Evolutionary conservation across 2,797 vertebrate species (phyloP).

Genomic region (Poliocrania exsul): DNA sequence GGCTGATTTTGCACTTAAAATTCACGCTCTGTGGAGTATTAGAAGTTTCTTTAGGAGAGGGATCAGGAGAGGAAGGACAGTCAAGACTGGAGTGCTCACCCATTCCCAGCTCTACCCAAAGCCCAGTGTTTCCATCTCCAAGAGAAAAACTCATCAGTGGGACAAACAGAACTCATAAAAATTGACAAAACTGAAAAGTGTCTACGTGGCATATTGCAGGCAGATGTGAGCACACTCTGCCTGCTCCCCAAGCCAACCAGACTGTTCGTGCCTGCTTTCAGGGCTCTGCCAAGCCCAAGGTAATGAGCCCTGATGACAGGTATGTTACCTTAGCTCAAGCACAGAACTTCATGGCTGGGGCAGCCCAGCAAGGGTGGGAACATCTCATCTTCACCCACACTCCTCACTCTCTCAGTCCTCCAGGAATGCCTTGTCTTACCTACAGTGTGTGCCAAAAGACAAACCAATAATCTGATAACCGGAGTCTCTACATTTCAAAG

Average conservation of each 20-base stretch:
- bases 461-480: not conserved
- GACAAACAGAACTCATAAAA: not conserved
- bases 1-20: not conserved
- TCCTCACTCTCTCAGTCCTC: not conserved
- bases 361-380: not conserved
- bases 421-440: not conserved
- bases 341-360: not conserved
- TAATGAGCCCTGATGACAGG: constrained; percentile 49
- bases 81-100: fast-evolving
- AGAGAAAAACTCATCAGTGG: not conserved
- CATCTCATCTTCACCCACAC: not conserved
- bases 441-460: not conserved
- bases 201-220: constrained; percentile 38
- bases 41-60: not conserved
- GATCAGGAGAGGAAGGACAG: not conserved
- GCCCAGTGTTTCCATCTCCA: not conserved
- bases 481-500: not conserved
- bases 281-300: constrained; percentile 18
- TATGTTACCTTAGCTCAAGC: not conserved
- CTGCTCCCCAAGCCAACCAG: constrained; percentile 11
- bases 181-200: not conserved
- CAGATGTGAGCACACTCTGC: constrained; percentile 21
- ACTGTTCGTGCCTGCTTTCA: not conserved
- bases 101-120: not conserved
- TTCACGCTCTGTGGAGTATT: not conserved